phyloP scores from a whole-genome alignment of 53 echinoderm and acorn worm genomes.

The Pentamera pediparva region DNA sequence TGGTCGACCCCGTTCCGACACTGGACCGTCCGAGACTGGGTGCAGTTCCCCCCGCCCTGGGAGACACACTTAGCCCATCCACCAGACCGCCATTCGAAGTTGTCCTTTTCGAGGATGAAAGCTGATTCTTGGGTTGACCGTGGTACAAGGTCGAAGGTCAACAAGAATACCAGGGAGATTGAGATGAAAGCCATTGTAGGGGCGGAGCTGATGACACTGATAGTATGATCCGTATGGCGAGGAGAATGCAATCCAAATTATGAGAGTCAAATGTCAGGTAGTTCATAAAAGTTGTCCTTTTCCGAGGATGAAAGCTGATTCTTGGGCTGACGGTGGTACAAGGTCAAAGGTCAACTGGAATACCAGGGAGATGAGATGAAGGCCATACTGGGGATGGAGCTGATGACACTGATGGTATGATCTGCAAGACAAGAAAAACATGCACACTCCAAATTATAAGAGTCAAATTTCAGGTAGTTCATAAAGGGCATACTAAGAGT shows the following conservation, averaged over 20 bases:
- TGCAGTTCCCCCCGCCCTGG: background rate
- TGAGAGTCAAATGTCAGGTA: background rate
- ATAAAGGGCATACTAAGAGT: too few relatives aligned
- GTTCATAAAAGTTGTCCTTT: background rate
- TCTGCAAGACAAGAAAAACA: too few relatives aligned
- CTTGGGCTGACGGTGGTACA: background rate
- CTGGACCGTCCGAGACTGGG: background rate
- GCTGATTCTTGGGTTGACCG: background rate
- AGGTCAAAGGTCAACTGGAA: background rate
- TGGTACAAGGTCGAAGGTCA: background rate
- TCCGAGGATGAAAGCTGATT: background rate
- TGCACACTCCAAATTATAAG: too few relatives aligned
- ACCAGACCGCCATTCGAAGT: constrained; percentile 9
- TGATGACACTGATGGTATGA: too few relatives aligned
- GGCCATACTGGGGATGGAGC: too few relatives aligned
- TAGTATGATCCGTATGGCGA: too few relatives aligned
- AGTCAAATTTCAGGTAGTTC: too few relatives aligned
- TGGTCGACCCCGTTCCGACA: constrained; percentile 21
- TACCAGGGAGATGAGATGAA: too few relatives aligned
- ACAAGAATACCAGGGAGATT: too few relatives aligned
- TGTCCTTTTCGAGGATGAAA: constrained; percentile 17
- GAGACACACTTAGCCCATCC: background rate
- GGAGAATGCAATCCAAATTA: too few relatives aligned
- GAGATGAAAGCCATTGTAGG: too few relatives aligned
- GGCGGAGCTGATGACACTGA: too few relatives aligned